A percentile compares a stretch with the other conserved stretches of the same genome.
phyloP scores from a whole-genome alignment of 2,797 vertebrate genomes.

The Myotis myotis region DNA sequence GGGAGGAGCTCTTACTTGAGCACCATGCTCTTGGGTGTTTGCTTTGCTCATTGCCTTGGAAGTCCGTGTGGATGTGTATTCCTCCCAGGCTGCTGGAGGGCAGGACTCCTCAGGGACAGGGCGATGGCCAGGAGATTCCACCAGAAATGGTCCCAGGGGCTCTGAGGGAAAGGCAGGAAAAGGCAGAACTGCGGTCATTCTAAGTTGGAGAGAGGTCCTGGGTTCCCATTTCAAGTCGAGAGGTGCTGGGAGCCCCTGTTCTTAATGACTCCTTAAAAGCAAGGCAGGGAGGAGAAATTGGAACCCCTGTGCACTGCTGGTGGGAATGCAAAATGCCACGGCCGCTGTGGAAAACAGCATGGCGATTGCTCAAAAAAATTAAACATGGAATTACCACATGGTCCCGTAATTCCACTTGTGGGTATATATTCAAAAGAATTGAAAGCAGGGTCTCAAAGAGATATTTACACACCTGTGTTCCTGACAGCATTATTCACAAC shows the following conservation, averaged over 20 bases:
- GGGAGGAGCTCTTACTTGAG: background rate
- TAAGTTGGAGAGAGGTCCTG: background rate
- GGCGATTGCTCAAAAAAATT: background rate
- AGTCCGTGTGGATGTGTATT: background rate
- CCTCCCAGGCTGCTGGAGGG: background rate
- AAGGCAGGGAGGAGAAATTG: background rate
- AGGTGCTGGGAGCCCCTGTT: background rate
- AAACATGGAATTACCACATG: background rate
- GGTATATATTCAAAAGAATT: background rate
- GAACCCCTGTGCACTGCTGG: accelerated
- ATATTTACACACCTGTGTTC: background rate
- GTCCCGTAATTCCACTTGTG: background rate
- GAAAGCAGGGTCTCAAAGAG: background rate
- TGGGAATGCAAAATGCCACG: background rate
- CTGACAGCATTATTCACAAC: background rate
- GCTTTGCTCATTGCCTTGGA: background rate
- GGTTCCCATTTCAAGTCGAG: background rate
- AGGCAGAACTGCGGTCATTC: background rate
- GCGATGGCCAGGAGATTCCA: background rate
- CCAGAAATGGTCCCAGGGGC: background rate
- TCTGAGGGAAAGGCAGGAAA: background rate
- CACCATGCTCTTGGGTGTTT: background rate
- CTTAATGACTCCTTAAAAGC: background rate
- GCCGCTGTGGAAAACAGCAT: background rate
- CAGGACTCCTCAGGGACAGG: background rate